Conservation (phyloP, 2,888 invertebrate species). For the Sarcophaga subvicina region DNA sequence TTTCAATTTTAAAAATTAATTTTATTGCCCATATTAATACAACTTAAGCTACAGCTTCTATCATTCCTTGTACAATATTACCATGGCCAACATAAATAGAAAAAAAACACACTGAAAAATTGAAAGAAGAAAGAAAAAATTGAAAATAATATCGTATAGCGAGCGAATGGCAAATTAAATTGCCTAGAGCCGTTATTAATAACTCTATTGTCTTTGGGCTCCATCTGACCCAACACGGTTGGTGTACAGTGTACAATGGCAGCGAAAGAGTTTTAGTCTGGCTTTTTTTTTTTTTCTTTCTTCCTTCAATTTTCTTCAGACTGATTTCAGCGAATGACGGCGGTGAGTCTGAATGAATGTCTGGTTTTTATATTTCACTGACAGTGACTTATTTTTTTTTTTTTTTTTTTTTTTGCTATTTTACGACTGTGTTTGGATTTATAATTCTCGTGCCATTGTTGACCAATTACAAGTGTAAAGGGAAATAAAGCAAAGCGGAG, state of each 20-base stretch:
- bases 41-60: no score
- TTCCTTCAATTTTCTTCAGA: neutral
- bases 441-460: neutral
- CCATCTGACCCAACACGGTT: neutral
- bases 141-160: neutral
- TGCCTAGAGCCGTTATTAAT: conserved; percentile 55
- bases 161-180: conserved; percentile 60
- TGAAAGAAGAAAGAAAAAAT: neutral
- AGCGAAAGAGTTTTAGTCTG: neutral
- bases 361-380: neutral
- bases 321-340: neutral
- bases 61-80: no score
- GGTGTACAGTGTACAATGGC: neutral
- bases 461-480: neutral
- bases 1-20: no score
- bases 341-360: neutral
- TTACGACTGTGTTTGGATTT: neutral
- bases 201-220: conserved; percentile 35
- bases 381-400: neutral
- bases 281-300: neutral
- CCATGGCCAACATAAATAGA: no score
- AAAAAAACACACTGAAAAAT: no score
- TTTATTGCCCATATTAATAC: no score
- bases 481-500: neutral
- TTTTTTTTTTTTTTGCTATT: neutral